Evolutionary conservation across 2,113 vertebrate genomes (phyloP), one percentile per base, ranked within the genome.

Genomic region (Drymodes brunneopygia): DNA sequence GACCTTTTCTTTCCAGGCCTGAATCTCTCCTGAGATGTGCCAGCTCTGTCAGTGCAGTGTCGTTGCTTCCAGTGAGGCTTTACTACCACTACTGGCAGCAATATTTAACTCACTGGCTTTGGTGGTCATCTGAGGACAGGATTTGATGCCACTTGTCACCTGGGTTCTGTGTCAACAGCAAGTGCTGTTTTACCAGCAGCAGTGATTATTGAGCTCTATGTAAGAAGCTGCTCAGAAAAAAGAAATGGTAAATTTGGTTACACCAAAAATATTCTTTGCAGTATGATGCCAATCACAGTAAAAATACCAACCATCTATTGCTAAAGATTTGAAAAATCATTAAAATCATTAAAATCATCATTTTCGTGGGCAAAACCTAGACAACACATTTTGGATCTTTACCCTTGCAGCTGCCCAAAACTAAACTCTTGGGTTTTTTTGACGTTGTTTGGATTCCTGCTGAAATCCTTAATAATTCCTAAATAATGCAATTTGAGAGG

Each of bases 1-100:
- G 20, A 65, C 44, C 28, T 92, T 60, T 85, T 36, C 73, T 91
- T 80, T 72, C 56, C 40, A 35, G 84, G 72, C 62, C 62, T 54
- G 47, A 56, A 70, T 92, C 92, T 91, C 82, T 88, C 73, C 64
- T 95, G 80, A 80, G 71, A 81, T 66, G 65, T 88, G 56, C 77
- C 64, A 62, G 0, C 44, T 56, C 60, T 88, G 75, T 53, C 94
- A 92, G 64, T 31, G 36, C 67, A 45, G 53, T 78, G 72, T 48
- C 36, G 12, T n/a, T 78, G 60, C 40, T 85, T 44, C 51, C 66
- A 77, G 33, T 58, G 58, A 95, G 33, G 20, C 64, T 67, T 9
- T 47, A 3, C 29, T 65, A 12, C 45, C 61, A 2, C 71, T 81
- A 0, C n/a, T 65, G 67, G 85, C 47, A 64, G 48, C 74, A 88